phyloP scores from a whole-genome alignment of 2,113 vertebrate species.

The Hiodon tergisus region DNA sequence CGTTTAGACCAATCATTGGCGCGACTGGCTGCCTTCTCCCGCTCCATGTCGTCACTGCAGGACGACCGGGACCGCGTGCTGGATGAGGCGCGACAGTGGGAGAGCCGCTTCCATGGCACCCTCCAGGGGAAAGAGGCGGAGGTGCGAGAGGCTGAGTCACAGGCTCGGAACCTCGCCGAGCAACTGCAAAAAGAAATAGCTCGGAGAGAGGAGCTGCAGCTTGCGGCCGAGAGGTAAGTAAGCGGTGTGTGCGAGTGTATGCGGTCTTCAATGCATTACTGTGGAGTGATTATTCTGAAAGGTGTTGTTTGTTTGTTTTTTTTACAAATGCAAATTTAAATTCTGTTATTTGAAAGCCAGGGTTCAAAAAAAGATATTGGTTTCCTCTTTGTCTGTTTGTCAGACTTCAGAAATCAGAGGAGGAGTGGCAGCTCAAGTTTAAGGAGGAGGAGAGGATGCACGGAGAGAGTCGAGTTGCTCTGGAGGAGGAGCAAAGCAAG shows the following conservation, averaged over 20 bases:
- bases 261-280: background rate
- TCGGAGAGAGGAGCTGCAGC: slow-evolving; percentile 68
- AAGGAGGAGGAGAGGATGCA: slow-evolving; percentile 59
- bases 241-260: background rate
- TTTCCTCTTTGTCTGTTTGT: background rate
- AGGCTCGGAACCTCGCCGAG: slow-evolving; percentile 62
- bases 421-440: slow-evolving; percentile 59
- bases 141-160: slow-evolving; percentile 67
- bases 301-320: background rate
- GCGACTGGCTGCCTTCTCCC: slow-evolving; percentile 83
- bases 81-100: slow-evolving; percentile 86
- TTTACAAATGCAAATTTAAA: background rate
- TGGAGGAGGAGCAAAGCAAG: slow-evolving; percentile 62
- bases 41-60: slow-evolving; percentile 94
- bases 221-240: slow-evolving; percentile 57
- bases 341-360: background rate
- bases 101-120: slow-evolving; percentile 74
- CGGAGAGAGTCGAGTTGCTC: slow-evolving; percentile 47
- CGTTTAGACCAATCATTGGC: slow-evolving; percentile 79
- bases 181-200: slow-evolving; percentile 65
- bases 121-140: slow-evolving; percentile 86
- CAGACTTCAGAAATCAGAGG: slow-evolving; percentile 69
- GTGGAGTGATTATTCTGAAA: background rate
- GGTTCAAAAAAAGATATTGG: too few species aligned
- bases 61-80: slow-evolving; percentile 89